Evolutionary conservation across 1,140 invertebrate species (phyloP).

Genomic region (Heliothis virescens): DNA sequence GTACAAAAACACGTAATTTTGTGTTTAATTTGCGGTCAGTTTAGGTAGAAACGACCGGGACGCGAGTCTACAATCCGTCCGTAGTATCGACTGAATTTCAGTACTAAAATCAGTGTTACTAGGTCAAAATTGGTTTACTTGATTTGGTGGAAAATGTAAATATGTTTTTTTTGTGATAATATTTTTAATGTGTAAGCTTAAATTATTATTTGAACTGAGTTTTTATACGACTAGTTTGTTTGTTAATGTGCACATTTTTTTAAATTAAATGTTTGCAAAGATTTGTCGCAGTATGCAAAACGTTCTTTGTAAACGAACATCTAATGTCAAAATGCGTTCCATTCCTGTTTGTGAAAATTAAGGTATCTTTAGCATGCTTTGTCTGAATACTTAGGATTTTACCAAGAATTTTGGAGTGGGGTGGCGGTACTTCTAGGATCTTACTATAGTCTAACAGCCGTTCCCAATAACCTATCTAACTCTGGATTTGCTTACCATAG

Average conservation of each 20-base stretch:
- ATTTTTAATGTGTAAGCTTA: no score
- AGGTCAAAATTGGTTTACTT: background rate
- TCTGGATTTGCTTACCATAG: no score
- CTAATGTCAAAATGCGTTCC: slow-evolving; percentile 12
- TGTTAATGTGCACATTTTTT: no score
- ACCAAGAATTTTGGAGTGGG: no score
- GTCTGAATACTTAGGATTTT: no score
- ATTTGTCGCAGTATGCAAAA: background rate
- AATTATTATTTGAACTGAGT: no score
- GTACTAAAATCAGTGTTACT: slow-evolving; percentile 18
- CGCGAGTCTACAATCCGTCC: background rate
- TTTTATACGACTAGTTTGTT: no score
- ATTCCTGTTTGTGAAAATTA: background rate
- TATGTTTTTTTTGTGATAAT: no score
- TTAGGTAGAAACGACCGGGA: background rate
- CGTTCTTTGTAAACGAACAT: background rate
- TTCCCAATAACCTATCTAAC: no score
- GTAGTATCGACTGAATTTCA: slow-evolving; percentile 11
- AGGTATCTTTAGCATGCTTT: background rate
- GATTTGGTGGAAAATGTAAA: background rate
- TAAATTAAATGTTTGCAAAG: no score
- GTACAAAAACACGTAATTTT: background rate
- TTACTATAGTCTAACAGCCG: no score
- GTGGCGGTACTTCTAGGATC: no score
- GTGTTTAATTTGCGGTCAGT: background rate